phyloP scores from a whole-genome alignment of 1,140 invertebrate species.

The Apolygus lucorum region DNA sequence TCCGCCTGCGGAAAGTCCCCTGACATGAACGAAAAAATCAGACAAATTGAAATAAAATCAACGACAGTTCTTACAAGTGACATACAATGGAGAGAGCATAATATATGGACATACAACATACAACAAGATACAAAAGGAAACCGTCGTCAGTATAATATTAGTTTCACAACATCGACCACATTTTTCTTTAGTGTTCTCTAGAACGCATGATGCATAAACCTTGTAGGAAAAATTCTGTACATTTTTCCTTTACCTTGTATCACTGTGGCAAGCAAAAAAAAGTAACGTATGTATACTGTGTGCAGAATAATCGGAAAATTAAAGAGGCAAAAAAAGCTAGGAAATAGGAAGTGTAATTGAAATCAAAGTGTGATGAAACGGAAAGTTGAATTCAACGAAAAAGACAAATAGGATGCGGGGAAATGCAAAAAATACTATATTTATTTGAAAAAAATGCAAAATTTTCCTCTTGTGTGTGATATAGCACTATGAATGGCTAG shows the following conservation, averaged over 20 bases:
- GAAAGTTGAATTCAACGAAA: neutral
- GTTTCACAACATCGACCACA: slow-evolving; percentile 8
- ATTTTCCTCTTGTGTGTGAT: too few species aligned
- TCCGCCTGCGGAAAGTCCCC: too few species aligned
- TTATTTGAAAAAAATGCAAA: too few species aligned
- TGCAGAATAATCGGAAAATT: neutral
- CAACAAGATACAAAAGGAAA: slow-evolving; percentile 18
- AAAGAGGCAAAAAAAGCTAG: neutral
- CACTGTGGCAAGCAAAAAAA: slow-evolving; percentile 18
- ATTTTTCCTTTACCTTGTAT: slow-evolving; percentile 21
- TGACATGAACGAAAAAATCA: neutral
- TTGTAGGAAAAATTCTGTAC: slow-evolving; percentile 5
- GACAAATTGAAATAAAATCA: neutral
- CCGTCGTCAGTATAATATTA: too few species aligned
- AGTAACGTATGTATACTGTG: neutral
- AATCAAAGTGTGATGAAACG: neutral
- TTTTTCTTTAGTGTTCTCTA: neutral
- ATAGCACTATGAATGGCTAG: too few species aligned
- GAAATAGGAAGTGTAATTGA: neutral
- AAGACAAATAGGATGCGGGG: too few species aligned
- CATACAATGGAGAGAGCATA: neutral
- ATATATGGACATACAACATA: slow-evolving; percentile 9
- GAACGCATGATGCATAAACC: neutral
- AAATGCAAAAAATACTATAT: too few species aligned
- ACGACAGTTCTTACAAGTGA: slow-evolving; percentile 4